Conservation (phyloP, 2,797 vertebrate species). For the Leuciscus waleckii region DNA sequence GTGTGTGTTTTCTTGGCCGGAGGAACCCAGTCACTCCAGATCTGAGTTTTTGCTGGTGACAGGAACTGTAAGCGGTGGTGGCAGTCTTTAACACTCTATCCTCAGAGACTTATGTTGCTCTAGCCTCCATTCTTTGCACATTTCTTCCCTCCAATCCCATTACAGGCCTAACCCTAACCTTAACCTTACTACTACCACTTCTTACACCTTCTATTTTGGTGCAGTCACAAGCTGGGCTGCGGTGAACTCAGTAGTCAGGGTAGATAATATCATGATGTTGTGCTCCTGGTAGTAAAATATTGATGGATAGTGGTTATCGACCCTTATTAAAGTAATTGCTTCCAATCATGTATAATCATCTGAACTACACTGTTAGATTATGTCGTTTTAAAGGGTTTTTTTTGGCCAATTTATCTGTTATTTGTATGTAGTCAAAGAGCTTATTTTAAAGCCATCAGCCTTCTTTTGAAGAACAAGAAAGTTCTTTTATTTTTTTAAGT, state of each 20-base stretch:
- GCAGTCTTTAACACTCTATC: slow-evolving; percentile 70
- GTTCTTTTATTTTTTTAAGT: neutral
- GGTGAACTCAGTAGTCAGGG: neutral
- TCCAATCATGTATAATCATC: slow-evolving; percentile 27
- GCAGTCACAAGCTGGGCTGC: neutral
- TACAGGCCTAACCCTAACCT: slow-evolving; percentile 44
- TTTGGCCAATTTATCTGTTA: neutral
- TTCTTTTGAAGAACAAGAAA: neutral
- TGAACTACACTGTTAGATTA: slow-evolving; percentile 8
- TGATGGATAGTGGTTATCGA: slow-evolving; percentile 10
- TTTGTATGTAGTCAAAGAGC: neutral
- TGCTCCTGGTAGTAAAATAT: neutral
- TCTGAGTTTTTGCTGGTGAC: slow-evolving; percentile 75
- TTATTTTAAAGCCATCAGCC: slow-evolving; percentile 10
- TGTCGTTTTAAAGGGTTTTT: neutral
- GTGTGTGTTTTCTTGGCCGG: slow-evolving; percentile 52
- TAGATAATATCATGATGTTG: slow-evolving; percentile 18
- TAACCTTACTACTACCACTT: slow-evolving; percentile 36
- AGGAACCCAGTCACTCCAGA: slow-evolving; percentile 75
- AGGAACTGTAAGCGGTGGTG: slow-evolving; percentile 71
- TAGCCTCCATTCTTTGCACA: slow-evolving; percentile 54
- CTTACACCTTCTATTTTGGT: slow-evolving; percentile 45
- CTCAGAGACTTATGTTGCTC: slow-evolving; percentile 63
- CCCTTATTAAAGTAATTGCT: slow-evolving; percentile 33
- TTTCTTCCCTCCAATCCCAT: slow-evolving; percentile 52